Evolutionary conservation across 2,113 vertebrate genomes (phyloP), one percentile per base, ranked within the genome.

Genomic region (Esox niger): DNA sequence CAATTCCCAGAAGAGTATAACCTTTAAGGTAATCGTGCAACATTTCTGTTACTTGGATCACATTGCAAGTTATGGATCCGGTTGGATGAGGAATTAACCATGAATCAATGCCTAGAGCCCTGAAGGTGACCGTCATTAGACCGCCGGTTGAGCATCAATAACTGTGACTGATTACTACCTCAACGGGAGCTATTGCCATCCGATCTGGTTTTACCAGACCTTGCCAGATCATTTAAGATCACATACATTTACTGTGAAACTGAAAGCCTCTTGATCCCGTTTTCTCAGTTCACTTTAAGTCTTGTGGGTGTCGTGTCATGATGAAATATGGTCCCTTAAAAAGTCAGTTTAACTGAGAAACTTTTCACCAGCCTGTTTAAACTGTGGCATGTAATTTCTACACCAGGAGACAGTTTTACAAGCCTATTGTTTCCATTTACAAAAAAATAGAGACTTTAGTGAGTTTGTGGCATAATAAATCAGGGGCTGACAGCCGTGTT

Each of bases 391-490:
- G 38, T 89, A 89, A 88, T 89, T 90, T 79, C 52, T 59, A 25
- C 43, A 59, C 69, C 3, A 64, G 30, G 43, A 80, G 87, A 89
- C 85, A 87, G 84, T 31, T 88, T 90, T 86, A 90, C 81, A 70
- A 81, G 80, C 72, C 81, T 78, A 79, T 87, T 88, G 85, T 87
- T 87, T 75, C 78, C 77, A 64, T 84, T 84, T 78, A 64, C 71
- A 73, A 74, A 79, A n/a, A 77, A 73, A 65, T 26, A 13, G 73
- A 70, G 67, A 66, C 66, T 80, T 84, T 70, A 69, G 77, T 76
- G 70, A 78, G 69, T 82, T 81, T 84, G 76, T 77, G 20, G 75
- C 54, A 76, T 66, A 68, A 47, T 86, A 78, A 88, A 85, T 86
- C 71, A 86, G 46, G 62, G 68, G 80, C 84, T 15, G 84, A 82